Evolutionary conservation across 2,113 vertebrate species (phyloP), one percentile per base, ranked within the genome.

Genomic region (Orientallactaga bullata): DNA sequence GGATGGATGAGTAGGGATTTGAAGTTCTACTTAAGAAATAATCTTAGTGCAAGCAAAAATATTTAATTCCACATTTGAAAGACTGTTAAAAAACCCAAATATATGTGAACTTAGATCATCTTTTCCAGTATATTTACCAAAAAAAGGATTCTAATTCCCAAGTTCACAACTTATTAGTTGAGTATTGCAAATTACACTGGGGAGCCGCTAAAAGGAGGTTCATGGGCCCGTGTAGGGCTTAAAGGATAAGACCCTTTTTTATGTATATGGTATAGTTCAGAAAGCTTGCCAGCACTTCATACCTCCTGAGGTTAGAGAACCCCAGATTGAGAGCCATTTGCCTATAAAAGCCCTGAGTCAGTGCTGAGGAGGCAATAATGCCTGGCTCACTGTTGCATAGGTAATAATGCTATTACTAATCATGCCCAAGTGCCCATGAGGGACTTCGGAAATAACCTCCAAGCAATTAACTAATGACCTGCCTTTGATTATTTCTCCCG

Each of bases 381-480:
- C 30, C 39, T 47, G 82, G 51, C 42, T 80, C n/a, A 63, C 82
- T 66, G 81, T 88, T 68, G 69, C 88, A 47, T 86, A 92, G 96
- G 88, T 93, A 94, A 93, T 94, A 95, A 95, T 77, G 90, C 96
- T 89, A 96, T 90, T 95, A 96, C 96, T 94, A 96, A 97, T 96
- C 96, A 95, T 93, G 93, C 96, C 81, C 73, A 97, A 96, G 68
- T 72, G 85, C 94, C 90, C 95, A 85, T 90, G 1, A 21, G 95
- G 83, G 96, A 94, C 65, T 96, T 92, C 4, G 23, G 96, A 96
- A 97, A 97, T 96, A 93, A 97, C 93, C 96, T 95, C 90, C 85
- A 63, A 95, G 96, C 95, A 96, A 95, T 96, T 97, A 97, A 93
- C 95, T 97, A 97, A 97, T 93, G 88, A 96, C 96, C 92, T 89